Percentiles rank a stretch among this genome's conserved stretches.
These are phyloP conservation scores for Sebastes umbrosus DNA, from an alignment of 2,797 vertebrate genomes.

Conservation along the genomic window DNA sequence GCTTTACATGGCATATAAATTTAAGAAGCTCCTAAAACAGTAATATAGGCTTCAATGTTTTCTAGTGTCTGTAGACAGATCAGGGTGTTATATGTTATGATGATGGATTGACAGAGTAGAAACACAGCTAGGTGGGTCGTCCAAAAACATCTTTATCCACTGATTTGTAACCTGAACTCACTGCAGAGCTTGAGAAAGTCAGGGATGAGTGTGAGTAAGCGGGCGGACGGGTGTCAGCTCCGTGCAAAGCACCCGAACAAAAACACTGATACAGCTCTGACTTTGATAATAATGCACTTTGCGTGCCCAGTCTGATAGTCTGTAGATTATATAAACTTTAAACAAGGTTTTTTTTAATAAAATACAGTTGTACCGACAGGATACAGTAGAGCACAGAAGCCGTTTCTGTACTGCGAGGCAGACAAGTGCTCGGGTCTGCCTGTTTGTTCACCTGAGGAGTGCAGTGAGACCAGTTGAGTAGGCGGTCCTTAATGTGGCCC, in stretches of 20 bases:
- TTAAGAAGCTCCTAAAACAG: background rate
- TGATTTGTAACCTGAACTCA: slow-evolving; percentile 43
- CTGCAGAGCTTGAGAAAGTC: background rate
- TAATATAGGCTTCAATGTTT: background rate
- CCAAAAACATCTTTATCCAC: slow-evolving; percentile 16
- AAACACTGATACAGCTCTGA: too few relatives aligned
- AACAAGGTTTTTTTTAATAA: rapidly evolving
- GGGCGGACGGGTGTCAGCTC: too few relatives aligned
- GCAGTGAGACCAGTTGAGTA: too few relatives aligned
- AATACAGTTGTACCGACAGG: too few relatives aligned
- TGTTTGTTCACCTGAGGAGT: too few relatives aligned
- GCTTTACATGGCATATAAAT: background rate
- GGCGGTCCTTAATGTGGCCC: too few relatives aligned
- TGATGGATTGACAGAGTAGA: slow-evolving; percentile 20
- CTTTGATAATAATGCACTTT: too few relatives aligned
- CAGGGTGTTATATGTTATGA: background rate
- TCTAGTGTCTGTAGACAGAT: slow-evolving; percentile 13
- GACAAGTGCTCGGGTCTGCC: rapidly evolving
- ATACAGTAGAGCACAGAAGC: too few relatives aligned
- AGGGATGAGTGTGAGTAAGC: rapidly evolving
- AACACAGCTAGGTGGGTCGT: background rate
- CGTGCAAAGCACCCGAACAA: too few relatives aligned
- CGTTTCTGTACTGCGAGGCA: too few relatives aligned
- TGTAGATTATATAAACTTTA: too few relatives aligned
- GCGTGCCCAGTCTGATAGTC: too few relatives aligned